Percentiles rank a stretch among this genome's conserved stretches.
phyloP scores from a whole-genome alignment of 2,113 vertebrate species.

The Peromyscus californicus region DNA sequence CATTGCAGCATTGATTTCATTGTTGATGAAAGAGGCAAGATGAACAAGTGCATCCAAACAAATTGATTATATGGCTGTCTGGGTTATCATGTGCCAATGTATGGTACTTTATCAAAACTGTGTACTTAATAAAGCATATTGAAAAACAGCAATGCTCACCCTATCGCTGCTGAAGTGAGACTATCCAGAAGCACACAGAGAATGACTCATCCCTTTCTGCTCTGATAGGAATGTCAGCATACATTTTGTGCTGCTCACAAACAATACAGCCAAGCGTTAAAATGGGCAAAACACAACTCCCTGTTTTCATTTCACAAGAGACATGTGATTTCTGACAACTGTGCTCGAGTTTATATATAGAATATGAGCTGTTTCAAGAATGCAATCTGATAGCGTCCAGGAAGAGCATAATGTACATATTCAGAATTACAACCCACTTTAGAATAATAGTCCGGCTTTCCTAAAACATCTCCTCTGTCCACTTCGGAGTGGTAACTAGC shows the following conservation, averaged over 20 bases:
- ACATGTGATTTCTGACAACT: background rate
- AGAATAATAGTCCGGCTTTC: background rate
- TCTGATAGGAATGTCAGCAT: background rate
- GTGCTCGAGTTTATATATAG: background rate
- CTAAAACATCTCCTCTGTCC: background rate
- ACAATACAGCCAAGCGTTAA: background rate
- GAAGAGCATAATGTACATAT: background rate
- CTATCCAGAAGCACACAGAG: background rate
- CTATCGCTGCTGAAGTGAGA: background rate
- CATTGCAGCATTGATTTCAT: background rate
- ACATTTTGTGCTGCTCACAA: background rate
- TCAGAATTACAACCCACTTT: background rate
- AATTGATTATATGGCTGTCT: background rate
- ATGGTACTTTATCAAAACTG: background rate
- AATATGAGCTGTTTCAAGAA: background rate
- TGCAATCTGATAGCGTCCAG: background rate
- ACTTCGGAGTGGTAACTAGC: background rate
- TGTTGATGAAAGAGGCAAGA: constrained; percentile 2
- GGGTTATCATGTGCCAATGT: background rate
- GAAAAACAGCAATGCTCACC: background rate
- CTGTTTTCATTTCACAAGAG: background rate
- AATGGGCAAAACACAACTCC: background rate
- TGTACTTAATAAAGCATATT: background rate
- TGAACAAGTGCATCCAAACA: background rate
- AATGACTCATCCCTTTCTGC: background rate